phyloP scores from a whole-genome alignment of 1,140 invertebrate genomes.

The Phymastichus coffea region DNA sequence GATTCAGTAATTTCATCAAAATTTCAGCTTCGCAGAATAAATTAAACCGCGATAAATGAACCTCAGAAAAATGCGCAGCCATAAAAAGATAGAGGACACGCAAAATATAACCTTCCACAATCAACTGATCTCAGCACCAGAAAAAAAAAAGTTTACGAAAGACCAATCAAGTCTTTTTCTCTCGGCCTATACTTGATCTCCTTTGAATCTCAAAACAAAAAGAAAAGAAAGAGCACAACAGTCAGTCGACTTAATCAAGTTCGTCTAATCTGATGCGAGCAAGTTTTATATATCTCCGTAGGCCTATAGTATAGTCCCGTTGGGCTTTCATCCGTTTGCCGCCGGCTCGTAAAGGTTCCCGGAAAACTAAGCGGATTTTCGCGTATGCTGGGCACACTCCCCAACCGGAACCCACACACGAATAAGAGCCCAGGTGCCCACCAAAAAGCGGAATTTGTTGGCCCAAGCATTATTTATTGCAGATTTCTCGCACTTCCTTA shows the following conservation, averaged over 20 bases:
- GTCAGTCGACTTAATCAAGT: constrained; percentile 1
- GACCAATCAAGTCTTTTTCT: neutral
- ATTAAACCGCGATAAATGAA: too few species aligned
- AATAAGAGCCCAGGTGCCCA: too few species aligned
- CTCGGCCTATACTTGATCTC: neutral
- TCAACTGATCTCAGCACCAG: constrained; percentile 2
- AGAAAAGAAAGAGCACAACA: constrained; percentile 1
- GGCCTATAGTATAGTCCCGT: constrained; percentile 4
- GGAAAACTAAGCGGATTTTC: too few species aligned
- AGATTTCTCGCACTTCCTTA: too few species aligned
- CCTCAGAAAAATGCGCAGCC: neutral
- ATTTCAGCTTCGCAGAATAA: too few species aligned
- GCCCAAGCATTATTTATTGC: too few species aligned
- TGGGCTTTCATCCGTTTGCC: too few species aligned
- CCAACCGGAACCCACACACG: too few species aligned
- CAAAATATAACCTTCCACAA: neutral
- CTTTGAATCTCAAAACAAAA: neutral
- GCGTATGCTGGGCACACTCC: too few species aligned
- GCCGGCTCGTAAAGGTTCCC: too few species aligned
- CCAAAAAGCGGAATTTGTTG: too few species aligned
- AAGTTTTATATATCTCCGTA: constrained; percentile 4
- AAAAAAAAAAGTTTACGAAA: neutral
- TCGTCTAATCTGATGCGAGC: constrained; percentile 10
- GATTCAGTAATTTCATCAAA: too few species aligned
- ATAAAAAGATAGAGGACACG: neutral